Percentiles rank a stretch among this genome's conserved stretches.
Conservation (phyloP, 2,797 vertebrate species). For the Rallus crepitans region DNA sequence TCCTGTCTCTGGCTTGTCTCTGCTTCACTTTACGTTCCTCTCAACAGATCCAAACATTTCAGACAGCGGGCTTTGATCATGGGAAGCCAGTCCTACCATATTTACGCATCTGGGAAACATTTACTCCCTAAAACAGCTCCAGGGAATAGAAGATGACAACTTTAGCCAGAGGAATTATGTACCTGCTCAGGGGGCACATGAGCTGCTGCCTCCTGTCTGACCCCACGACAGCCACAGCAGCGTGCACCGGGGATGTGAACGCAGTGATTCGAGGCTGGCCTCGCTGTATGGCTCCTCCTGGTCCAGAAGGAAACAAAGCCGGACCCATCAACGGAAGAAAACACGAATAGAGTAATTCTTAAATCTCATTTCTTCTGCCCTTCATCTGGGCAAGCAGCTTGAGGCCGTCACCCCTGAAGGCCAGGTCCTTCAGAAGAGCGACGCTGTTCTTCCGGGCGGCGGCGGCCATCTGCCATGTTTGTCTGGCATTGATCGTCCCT, state of each 20-base stretch:
- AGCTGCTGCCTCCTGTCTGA: neutral
- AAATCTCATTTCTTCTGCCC: neutral
- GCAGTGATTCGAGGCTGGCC: neutral
- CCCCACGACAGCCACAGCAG: neutral
- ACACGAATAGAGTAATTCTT: neutral
- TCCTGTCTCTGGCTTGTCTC: neutral
- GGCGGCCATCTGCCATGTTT: neutral
- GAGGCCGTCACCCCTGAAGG: neutral
- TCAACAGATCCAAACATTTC: neutral
- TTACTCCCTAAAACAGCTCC: neutral
- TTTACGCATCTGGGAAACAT: neutral
- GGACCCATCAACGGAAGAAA: neutral
- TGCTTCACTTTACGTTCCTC: rapidly evolving
- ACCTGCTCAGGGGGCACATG: rapidly evolving
- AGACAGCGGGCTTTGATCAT: neutral
- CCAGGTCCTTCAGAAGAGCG: neutral
- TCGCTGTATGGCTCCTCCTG: neutral
- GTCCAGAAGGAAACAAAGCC: neutral
- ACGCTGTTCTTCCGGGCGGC: neutral
- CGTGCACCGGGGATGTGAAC: neutral
- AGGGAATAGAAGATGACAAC: neutral
- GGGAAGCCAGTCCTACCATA: neutral
- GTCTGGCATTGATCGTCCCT: neutral
- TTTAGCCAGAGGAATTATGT: neutral
- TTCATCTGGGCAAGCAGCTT: neutral